Evolutionary conservation across 2,113 vertebrate genomes (phyloP).

Genomic region (Calidris pygmaea): DNA sequence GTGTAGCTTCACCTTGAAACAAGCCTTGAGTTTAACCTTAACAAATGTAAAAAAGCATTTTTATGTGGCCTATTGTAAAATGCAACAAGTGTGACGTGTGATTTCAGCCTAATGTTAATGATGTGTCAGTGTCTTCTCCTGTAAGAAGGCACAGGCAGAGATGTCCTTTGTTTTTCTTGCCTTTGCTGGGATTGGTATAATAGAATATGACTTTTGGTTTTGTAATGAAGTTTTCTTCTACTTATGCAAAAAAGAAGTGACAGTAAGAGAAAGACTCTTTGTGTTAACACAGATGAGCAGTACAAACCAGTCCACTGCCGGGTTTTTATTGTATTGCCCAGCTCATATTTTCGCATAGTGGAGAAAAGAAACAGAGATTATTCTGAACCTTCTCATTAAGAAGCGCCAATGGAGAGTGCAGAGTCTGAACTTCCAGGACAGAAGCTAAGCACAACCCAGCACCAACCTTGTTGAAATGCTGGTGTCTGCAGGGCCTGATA

Average conservation of each 20-base stretch:
- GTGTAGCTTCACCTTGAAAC: constrained; percentile 55
- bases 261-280: neutral
- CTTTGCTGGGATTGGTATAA: neutral
- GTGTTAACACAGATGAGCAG: neutral
- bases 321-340: neutral
- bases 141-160: neutral
- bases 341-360: neutral
- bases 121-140: neutral
- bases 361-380: neutral
- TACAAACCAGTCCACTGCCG: neutral
- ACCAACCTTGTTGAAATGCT: neutral
- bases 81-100: neutral
- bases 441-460: neutral
- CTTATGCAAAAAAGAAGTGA: neutral
- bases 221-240: neutral
- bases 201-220: neutral
- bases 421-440: neutral
- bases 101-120: neutral
- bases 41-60: neutral
- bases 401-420: neutral
- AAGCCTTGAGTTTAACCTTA: constrained; percentile 47
- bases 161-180: neutral
- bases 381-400: neutral
- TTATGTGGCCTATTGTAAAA: neutral
- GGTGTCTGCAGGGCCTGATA: neutral